Evolutionary conservation across 2,888 invertebrate genomes (phyloP), one percentile per base, ranked within the genome.

Genomic region (Ochropacha duplaris): DNA sequence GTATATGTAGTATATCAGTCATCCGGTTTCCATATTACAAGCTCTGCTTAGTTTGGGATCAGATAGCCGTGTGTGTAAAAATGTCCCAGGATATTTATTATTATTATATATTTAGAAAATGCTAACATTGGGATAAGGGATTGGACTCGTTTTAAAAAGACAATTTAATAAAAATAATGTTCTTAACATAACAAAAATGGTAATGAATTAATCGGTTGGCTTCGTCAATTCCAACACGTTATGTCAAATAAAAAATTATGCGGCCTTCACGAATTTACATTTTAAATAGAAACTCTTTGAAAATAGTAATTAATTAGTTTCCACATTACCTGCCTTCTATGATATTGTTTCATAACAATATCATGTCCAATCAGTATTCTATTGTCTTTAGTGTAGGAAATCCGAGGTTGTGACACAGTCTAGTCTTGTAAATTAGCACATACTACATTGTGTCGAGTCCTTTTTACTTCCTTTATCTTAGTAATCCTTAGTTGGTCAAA

Each of bases 361-460:
- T 58, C 55, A 55, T 55, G 54, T 55, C 54, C 51, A 59, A 57
- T 57, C 55, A 52, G 11, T 9, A 22, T 54, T 57, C 52, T 54
- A 57, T 57, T 56, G 50, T 34, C 22, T 28, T 12, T 14, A 49
- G 26, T 55, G 26, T 22, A 39, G 49, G 26, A 44, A 55, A 50
- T 50, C 50, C 50, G 50, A 50, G 34, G 31, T 34, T 52, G 34
- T 31, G 26, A 16, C 26, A 24, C 50, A 50, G 14, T 26, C 36
- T 26, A 24, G n/a, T 50, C 14, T 50, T 24, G 26, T 9, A 24
- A 50, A 22, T 26, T 24, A 22, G 6, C 26, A 22, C 12, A 50
- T 22, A 50, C 1, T 24, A 50, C 50, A 50, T 22, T 26, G 26
- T 50, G 8, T 50, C 3, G 12, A 24, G 22, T 50, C 26, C 22